Base-by-base conservation (phyloP, 2,888 invertebrate genomes). In the Amphipoea oculea region DNA sequence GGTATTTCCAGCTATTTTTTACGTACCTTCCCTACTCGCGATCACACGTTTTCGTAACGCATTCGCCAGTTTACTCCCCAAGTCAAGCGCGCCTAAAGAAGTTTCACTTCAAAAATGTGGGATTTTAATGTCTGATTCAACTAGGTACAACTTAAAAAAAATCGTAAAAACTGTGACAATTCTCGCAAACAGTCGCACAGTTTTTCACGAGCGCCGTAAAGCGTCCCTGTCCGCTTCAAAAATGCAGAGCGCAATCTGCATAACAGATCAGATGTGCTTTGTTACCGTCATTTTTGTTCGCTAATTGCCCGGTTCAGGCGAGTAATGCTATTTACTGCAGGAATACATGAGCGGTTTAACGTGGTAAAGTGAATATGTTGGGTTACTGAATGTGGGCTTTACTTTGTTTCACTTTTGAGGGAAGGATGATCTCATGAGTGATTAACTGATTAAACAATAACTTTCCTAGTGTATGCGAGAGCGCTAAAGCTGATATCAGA, bases 231-330 rank as follows among this genome's bases (percentile, higher is more conserved):
- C 14, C 79, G 90, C 82, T 91, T 92, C 84, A 93, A 92, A 92
- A 92, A 93, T 92, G 91, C 92, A 92, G 86, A 87, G 79, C 81
- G 86, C 92, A 92, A 92, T 92, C 92, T 92, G 91, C 93, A 93
- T 92, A 92, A 85, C 91, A 90, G 90, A 93, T 92, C 89, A 88
- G 88, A 80, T 86, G 78, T 78, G 83, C 86, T 89, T 89, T 89
- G 91, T 89, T 87, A 86, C 83, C 89, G 89, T 88, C 88, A 91
- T 91, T 91, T 92, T 92, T 90, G 82, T 87, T 62, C 84, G 86
- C 87, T 91, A 92, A 92, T 92, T 92, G 89, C 73, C 87, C 48
- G 66, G 77, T 75, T 75, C 74, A 71, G 60, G 73, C 60, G 70
- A 68, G 65, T 84, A 89, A 88, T 88, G 78, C 82, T 86, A 79